These are phyloP conservation scores for Corynorhinus townsendii DNA, from an alignment of 2,113 vertebrate species.

Conservation along the genomic window DNA sequence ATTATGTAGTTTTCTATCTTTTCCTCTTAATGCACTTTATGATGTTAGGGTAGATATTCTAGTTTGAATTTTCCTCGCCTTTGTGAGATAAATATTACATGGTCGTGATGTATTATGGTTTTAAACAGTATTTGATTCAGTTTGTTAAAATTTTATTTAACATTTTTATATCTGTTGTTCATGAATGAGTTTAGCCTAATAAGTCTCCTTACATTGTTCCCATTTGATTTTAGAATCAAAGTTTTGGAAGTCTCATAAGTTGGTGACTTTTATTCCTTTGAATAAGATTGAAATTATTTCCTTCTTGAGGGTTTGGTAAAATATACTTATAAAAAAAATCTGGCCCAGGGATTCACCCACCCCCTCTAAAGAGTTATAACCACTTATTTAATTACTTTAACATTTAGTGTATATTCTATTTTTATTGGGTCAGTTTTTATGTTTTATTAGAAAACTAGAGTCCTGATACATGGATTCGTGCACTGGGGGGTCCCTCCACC, in stretches of 20 bases:
- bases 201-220: background rate
- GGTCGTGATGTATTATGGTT: background rate
- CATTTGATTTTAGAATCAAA: conserved; percentile 16
- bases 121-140: conserved; percentile 22
- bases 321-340: background rate
- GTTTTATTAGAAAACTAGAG: background rate
- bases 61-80: background rate
- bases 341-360: background rate
- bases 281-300: background rate
- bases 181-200: background rate
- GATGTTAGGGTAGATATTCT: background rate
- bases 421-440: background rate
- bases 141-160: conserved; percentile 25
- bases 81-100: conserved; percentile 1
- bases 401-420: background rate
- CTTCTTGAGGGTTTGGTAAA: background rate
- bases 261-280: background rate
- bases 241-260: background rate
- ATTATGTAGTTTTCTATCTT: background rate
- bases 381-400: background rate
- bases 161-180: background rate
- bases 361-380: background rate
- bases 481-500: too few relatives aligned
- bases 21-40: conserved; percentile 2
- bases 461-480: too few relatives aligned